Percentiles rank a stretch among this genome's conserved stretches.
These are phyloP conservation scores for Salmo trutta DNA, from an alignment of 2,797 vertebrate species.

Conservation along the genomic window DNA sequence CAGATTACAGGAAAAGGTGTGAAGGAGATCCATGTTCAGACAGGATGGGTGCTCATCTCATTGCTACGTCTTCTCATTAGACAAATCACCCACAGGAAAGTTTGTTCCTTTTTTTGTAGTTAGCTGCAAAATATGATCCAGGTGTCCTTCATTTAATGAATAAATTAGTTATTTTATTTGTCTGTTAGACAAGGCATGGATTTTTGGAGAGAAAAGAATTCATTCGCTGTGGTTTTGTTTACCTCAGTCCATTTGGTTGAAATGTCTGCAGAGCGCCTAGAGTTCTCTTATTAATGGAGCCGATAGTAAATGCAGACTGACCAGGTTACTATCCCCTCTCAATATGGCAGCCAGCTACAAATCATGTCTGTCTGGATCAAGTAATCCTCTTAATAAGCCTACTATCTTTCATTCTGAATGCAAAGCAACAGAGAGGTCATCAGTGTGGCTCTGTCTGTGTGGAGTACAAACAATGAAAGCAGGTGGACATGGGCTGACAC, in stretches of 20 bases:
- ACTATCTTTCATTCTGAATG: conserved; percentile 68
- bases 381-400: conserved; percentile 71
- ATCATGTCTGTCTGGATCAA: conserved; percentile 70
- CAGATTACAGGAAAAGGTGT: conserved; percentile 58
- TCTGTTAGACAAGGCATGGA: conserved; percentile 53
- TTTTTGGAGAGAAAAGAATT: conserved; percentile 3
- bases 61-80: conserved; percentile 28
- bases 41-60: conserved; percentile 41
- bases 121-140: conserved; percentile 29
- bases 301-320: conserved; percentile 72
- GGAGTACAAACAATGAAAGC: conserved; percentile 55
- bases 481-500: conserved; percentile 23
- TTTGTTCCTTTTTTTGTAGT: conserved; percentile 23
- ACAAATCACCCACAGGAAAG: conserved; percentile 26
- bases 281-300: conserved; percentile 67
- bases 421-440: conserved; percentile 58
- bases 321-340: conserved; percentile 68
- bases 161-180: conserved; percentile 44
- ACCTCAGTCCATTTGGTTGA: conserved; percentile 64
- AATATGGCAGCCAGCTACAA: conserved; percentile 70
- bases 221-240: conserved; percentile 44
- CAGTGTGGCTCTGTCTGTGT: conserved; percentile 44
- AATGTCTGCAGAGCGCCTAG: conserved; percentile 69
- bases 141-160: conserved; percentile 51
- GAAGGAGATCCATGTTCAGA: conserved; percentile 49